Conservation (phyloP, 2,113 vertebrate genomes). For the Cairina moschata region DNA sequence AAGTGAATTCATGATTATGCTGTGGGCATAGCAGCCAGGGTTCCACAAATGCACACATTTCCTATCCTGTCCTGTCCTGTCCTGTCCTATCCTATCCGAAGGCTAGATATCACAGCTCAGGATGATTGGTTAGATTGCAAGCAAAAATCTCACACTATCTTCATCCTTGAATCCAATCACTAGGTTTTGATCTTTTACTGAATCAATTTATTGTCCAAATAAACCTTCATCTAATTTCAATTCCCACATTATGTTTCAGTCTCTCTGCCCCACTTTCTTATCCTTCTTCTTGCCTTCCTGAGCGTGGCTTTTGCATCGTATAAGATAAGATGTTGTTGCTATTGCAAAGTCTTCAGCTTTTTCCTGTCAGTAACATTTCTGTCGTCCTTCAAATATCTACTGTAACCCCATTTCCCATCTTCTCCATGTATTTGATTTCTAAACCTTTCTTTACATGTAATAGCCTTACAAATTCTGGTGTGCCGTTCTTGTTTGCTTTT, state of each 20-base stretch:
- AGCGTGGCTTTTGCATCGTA: not conserved
- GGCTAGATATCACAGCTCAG: not conserved
- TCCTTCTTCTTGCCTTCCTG: not conserved
- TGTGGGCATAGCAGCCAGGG: not conserved
- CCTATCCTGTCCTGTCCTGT: not conserved
- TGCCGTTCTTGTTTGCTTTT: not conserved
- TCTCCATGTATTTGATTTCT: not conserved
- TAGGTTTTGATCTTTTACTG: not conserved
- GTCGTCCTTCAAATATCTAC: not conserved
- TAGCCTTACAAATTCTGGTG: not conserved
- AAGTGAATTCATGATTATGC: not conserved
- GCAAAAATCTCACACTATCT: not conserved
- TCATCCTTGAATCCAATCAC: not conserved
- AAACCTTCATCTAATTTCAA: not conserved
- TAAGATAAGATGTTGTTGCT: not conserved
- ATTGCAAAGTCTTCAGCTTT: not conserved
- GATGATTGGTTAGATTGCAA: not conserved
- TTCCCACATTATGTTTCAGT: not conserved
- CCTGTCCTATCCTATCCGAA: not conserved
- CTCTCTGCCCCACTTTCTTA: not conserved
- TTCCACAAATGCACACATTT: not conserved
- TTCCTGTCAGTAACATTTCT: not conserved
- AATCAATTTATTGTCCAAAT: not conserved
- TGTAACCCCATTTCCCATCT: not conserved
- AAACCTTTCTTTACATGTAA: not conserved